Base-by-base conservation (phyloP, 2,113 vertebrate species). In the Origma solitaria region DNA sequence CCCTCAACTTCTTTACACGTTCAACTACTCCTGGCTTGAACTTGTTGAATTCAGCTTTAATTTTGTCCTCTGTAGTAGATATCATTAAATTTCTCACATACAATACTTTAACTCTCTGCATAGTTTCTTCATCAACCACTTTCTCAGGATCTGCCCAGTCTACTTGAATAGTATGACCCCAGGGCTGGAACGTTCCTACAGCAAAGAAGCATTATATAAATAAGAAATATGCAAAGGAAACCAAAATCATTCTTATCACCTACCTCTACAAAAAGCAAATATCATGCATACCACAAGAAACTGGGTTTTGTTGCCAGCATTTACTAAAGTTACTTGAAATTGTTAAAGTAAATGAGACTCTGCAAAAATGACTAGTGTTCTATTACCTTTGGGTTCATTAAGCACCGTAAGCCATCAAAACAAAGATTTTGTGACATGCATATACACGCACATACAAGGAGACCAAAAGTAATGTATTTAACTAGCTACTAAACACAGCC, bases 111-210 rank as follows among this genome's bases (percentile, higher is more conserved):
- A 99, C 98, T 49, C 97, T 98, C 96, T 99, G 99, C 99, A 99
- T 99, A 7, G 98, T 99, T 97, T 99, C 99, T 95, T 99, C 98
- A 78, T 99, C 99, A 70, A 99, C 98, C 77, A 99, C 98, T 60
- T 98, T 99, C 96, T 99, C 99, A 19, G 99, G 99, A 86, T 99
- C 98, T 69, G 99, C 99, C 99, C 99, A 99, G 97, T 99, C 98
- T 82, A 99, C 99, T 94, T 99, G 98, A 95, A 99, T 98, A 70
- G 98, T 97, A 35, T 99, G 98, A 51, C 99, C 99, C 99, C 99
- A 99, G 61, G 99, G 97, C 69, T 99, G 98, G 85, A 99, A 98
- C 1, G 98, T 98, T 92, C 99, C 99, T 99, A 95, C 20, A 31
- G 33, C 22, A 95, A 88, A 95, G 38, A 49, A 92, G 38, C 38